Conservation (phyloP, 1,140 invertebrate genomes). For the Drosophila pruinosa region DNA sequence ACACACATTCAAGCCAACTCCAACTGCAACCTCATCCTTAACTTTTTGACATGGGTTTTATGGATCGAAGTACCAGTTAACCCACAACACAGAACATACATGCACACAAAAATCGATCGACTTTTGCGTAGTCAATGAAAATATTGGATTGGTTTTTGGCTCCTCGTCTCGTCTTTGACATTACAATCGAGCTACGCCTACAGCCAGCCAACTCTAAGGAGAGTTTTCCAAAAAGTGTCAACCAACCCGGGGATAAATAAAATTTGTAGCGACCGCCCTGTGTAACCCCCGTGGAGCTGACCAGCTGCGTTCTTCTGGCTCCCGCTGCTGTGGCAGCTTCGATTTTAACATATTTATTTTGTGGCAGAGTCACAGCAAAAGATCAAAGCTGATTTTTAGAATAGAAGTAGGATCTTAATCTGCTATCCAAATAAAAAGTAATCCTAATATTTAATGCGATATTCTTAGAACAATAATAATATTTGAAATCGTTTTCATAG, state of each 20-base stretch:
- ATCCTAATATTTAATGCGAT: background rate
- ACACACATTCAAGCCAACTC: background rate
- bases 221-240: slow-evolving; percentile 55
- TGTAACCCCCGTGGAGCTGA: slow-evolving; percentile 45
- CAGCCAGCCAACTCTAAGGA: slow-evolving; percentile 9
- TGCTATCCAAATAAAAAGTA: slow-evolving; percentile 6
- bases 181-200: slow-evolving; percentile 34
- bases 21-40: background rate
- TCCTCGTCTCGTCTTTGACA: slow-evolving; percentile 9
- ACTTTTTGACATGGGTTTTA: slow-evolving; percentile 10
- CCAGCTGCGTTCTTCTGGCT: slow-evolving; percentile 15
- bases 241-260: slow-evolving; percentile 49
- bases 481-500: background rate
- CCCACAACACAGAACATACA: background rate
- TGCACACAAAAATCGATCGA: slow-evolving; percentile 38
- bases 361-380: slow-evolving; percentile 18
- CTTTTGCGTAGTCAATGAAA: slow-evolving; percentile 64
- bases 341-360: slow-evolving; percentile 43
- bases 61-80: background rate
- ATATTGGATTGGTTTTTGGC: slow-evolving; percentile 53
- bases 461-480: background rate
- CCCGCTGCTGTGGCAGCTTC: background rate
- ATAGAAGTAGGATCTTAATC: background rate
- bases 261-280: slow-evolving; percentile 27
- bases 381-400: slow-evolving; percentile 19